A percentile compares a stretch with the other conserved stretches of the same genome.
Conservation (phyloP, 2,888 invertebrate genomes). For the Dryomyza anilis region DNA sequence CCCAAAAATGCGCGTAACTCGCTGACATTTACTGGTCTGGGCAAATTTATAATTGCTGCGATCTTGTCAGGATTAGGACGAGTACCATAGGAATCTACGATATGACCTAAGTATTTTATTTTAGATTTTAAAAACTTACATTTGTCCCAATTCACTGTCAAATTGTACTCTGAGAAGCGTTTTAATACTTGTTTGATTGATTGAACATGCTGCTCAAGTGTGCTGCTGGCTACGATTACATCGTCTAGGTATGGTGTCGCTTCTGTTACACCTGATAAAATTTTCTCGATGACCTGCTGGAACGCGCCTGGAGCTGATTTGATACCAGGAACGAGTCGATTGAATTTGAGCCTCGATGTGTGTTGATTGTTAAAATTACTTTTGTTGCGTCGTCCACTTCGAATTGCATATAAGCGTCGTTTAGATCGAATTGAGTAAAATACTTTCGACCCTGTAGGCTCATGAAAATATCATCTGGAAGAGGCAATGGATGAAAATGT, state of each 20-base stretch:
- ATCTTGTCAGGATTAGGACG: slow-evolving; percentile 26
- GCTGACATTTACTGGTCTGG: slow-evolving; percentile 22
- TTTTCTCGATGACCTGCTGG: slow-evolving; percentile 34
- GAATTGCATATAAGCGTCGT: slow-evolving; percentile 38
- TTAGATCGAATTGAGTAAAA: slow-evolving; percentile 34
- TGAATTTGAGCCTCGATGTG: slow-evolving; percentile 28
- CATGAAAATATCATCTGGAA: slow-evolving; percentile 27
- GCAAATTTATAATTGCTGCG: slow-evolving; percentile 22
- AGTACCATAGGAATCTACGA: slow-evolving; percentile 22
- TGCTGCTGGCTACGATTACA: slow-evolving; percentile 31
- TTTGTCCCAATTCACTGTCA: slow-evolving; percentile 28
- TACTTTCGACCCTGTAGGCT: slow-evolving; percentile 27
- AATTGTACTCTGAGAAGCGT: slow-evolving; percentile 24
- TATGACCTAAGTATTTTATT: no score
- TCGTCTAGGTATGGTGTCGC: slow-evolving; percentile 33
- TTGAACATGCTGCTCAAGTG: slow-evolving; percentile 25
- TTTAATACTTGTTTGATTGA: slow-evolving; percentile 18
- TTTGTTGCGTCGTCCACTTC: slow-evolving; percentile 36
- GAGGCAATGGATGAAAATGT: no score
- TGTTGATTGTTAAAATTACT: slow-evolving; percentile 32
- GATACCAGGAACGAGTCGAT: slow-evolving; percentile 31
- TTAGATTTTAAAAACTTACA: slow-evolving; percentile 28
- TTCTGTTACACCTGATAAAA: slow-evolving; percentile 28
- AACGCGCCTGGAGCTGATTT: slow-evolving; percentile 37
- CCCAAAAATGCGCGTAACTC: slow-evolving; percentile 30